Evolutionary conservation across 2,888 invertebrate species (phyloP).

Genomic region (Drosophila leonis): DNA sequence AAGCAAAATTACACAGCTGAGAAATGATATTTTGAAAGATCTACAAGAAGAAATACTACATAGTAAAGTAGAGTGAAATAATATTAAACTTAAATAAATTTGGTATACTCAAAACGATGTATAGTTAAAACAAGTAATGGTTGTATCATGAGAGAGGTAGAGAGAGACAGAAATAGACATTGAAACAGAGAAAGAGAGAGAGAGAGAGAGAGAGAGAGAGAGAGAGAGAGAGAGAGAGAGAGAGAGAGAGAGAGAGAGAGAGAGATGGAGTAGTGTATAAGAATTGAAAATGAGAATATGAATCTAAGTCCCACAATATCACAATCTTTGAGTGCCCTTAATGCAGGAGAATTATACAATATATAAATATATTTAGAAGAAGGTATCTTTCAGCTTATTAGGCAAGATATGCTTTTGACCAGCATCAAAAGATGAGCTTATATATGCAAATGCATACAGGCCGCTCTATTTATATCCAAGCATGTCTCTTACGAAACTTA

Average conservation of each 20-base stretch:
- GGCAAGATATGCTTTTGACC: neutral
- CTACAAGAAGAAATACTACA: neutral
- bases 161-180: too few species aligned
- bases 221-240: too few species aligned
- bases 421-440: too few species aligned
- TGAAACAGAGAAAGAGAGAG: too few species aligned
- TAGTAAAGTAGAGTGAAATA: neutral
- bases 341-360: neutral
- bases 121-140: too few species aligned
- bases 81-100: neutral
- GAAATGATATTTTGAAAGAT: neutral
- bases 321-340: too few species aligned
- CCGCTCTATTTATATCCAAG: too few species aligned
- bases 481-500: neutral
- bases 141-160: neutral
- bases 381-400: neutral
- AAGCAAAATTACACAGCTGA: neutral
- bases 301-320: too few species aligned
- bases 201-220: neutral
- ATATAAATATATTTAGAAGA: neutral
- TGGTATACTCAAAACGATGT: too few species aligned
- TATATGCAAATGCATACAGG: too few species aligned
- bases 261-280: neutral
- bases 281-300: too few species aligned
- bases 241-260: neutral